These are phyloP conservation scores for Agriopis aurantiaria DNA, from an alignment of 2,888 invertebrate species.

Conservation along the genomic window DNA sequence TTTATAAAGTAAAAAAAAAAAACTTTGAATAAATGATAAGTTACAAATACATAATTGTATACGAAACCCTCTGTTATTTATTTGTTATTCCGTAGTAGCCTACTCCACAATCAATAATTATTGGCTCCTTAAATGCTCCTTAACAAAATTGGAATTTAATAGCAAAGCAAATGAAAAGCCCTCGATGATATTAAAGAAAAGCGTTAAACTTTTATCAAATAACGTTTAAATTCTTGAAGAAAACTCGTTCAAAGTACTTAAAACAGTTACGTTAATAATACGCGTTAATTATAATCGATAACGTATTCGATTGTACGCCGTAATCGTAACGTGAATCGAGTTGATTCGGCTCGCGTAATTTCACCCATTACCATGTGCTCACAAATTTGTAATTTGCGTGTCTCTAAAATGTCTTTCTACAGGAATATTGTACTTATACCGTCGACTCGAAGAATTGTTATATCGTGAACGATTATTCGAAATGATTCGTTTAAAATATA, in stretches of 20 bases:
- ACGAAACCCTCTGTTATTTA: slow-evolving; percentile 36
- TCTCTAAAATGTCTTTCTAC: slow-evolving; percentile 53
- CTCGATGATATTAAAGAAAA: slow-evolving; percentile 67
- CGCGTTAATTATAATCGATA: slow-evolving; percentile 77
- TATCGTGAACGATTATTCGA: slow-evolving; percentile 47
- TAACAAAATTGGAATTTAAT: slow-evolving; percentile 76
- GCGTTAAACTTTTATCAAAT: slow-evolving; percentile 69
- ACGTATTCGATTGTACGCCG: slow-evolving; percentile 71
- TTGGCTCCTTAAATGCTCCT: slow-evolving; percentile 58
- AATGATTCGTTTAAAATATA: slow-evolving; percentile 49
- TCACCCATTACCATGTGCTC: slow-evolving; percentile 71
- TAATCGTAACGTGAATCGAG: slow-evolving; percentile 75
- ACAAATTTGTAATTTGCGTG: slow-evolving; percentile 74
- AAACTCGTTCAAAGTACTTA: slow-evolving; percentile 72
- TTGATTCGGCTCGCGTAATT: slow-evolving; percentile 76
- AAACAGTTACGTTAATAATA: slow-evolving; percentile 74
- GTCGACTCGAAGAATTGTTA: slow-evolving; percentile 52
- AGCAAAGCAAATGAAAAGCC: slow-evolving; percentile 72
- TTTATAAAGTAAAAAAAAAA: neutral
- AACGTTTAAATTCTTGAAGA: slow-evolving; percentile 68
- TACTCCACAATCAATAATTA: slow-evolving; percentile 55
- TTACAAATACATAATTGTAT: neutral
- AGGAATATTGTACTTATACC: slow-evolving; percentile 62
- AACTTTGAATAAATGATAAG: neutral
- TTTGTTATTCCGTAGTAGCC: slow-evolving; percentile 42